Evolutionary conservation across 2,113 vertebrate species (phyloP), one percentile per base, ranked within the genome.

Genomic region (Menidia beryllina): DNA sequence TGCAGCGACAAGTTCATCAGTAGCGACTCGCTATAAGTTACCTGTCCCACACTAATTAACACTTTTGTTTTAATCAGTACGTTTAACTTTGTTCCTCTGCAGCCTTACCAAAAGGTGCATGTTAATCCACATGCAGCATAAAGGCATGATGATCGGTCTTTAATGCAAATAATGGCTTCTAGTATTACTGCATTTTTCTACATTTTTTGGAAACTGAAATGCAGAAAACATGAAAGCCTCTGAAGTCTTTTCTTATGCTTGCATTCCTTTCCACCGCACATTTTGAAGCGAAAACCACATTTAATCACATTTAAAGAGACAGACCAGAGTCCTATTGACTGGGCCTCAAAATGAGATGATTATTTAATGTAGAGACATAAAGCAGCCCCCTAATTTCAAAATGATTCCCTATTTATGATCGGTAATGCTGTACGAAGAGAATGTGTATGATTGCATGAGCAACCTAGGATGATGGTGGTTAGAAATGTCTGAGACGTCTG

Each of bases 61-160:
- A 94, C 93, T 93, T 93, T 89, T 94, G n/a, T 94, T 95, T 94
- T 93, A 95, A 95, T 95, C 93, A 94, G 90, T 75, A 79, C 85
- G 88, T 89, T 86, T 91, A 93, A 93, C 89, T 92, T 88, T 91
- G 80, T 92, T 93, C 93, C 93, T 94, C 90, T 92, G 91, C 85
- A 90, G 86, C 93, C 79, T 85, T 90, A 92, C 86, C 81, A 86
- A 91, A 92, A 75, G 77, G 61, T 91, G 83, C 88, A 89, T 91
- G 91, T 92, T 95, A 94, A 95, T 93, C 94, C 90, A 90, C 81
- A 86, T 84, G 71, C 86, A 91, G 90, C 84, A 85, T 82, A 90
- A 90, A 91, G 86, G 91, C 91, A 88, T 92, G 90, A 91, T 77
- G 77, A 74, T 82, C 77, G 30, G 80, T 81, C 86, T 85, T 75